These are phyloP conservation scores for Propithecus perrieri DNA, from an alignment of 2,797 vertebrate species.

Conservation along the genomic window DNA sequence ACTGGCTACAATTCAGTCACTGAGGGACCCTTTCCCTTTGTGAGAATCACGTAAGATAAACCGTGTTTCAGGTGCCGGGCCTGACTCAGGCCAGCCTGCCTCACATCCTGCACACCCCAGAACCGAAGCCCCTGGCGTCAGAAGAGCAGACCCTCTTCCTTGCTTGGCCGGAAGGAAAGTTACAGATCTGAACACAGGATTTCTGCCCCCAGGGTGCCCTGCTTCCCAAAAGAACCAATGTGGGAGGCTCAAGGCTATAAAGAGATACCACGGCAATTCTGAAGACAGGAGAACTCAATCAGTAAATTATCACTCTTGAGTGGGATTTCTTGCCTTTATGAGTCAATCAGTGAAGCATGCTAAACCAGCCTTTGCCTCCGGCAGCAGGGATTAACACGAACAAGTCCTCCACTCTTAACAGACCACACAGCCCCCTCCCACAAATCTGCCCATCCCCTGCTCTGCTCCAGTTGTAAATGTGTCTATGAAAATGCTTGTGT, in stretches of 20 bases:
- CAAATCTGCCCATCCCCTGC: not conserved
- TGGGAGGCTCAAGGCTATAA: fast-evolving
- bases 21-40: not conserved
- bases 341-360: not conserved
- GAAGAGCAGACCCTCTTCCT: too few relatives aligned
- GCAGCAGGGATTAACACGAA: not conserved
- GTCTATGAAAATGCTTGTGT: not conserved
- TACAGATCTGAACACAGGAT: not conserved
- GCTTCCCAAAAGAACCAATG: too few relatives aligned
- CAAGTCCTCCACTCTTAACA: not conserved
- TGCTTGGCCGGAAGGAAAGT: not conserved
- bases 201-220: not conserved
- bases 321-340: not conserved
- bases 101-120: fast-evolving
- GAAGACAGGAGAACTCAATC: not conserved
- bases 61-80: not conserved
- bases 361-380: not conserved
- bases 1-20: not conserved
- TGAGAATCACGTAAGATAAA: not conserved
- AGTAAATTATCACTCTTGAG: not conserved
- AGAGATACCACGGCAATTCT: not conserved
- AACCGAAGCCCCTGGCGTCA: fast-evolving
- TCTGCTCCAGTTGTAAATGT: not conserved
- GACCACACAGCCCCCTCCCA: not conserved
- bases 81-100: not conserved